Percentiles rank a stretch among this genome's conserved stretches.
phyloP scores from a whole-genome alignment of 2,797 vertebrate genomes.

The Tenualosa thibaudeaui region DNA sequence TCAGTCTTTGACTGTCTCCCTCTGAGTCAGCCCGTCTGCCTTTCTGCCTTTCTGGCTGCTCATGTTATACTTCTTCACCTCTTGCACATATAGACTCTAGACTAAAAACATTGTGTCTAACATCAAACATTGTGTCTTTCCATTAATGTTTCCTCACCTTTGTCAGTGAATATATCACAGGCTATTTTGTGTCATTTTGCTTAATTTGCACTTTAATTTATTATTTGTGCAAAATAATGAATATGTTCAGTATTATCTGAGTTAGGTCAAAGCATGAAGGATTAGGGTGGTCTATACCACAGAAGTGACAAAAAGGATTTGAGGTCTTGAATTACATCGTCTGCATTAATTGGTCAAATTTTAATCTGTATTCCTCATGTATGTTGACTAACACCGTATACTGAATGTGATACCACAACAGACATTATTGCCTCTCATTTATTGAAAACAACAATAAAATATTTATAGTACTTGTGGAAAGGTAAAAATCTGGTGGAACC shows the following conservation, averaged over 20 bases:
- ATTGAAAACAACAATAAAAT: no score
- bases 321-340: no score
- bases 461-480: no score
- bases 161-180: not conserved
- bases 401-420: no score
- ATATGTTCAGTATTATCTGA: not conserved
- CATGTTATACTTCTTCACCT: not conserved
- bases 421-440: no score
- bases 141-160: not conserved
- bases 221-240: not conserved
- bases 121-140: not conserved
- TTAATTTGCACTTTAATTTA: not conserved
- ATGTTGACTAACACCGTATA: no score
- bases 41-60: slow-evolving; percentile 3
- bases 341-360: no score
- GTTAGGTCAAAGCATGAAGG: not conserved
- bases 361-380: no score
- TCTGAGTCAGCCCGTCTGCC: not conserved
- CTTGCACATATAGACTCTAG: slow-evolving; percentile 14
- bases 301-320: no score
- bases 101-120: not conserved
- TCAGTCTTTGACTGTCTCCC: not conserved
- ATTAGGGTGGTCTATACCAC: no score
- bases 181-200: not conserved
- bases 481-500: no score